Evolutionary conservation across 2,888 invertebrate species (phyloP).

Genomic region (Masnerella sp.): DNA sequence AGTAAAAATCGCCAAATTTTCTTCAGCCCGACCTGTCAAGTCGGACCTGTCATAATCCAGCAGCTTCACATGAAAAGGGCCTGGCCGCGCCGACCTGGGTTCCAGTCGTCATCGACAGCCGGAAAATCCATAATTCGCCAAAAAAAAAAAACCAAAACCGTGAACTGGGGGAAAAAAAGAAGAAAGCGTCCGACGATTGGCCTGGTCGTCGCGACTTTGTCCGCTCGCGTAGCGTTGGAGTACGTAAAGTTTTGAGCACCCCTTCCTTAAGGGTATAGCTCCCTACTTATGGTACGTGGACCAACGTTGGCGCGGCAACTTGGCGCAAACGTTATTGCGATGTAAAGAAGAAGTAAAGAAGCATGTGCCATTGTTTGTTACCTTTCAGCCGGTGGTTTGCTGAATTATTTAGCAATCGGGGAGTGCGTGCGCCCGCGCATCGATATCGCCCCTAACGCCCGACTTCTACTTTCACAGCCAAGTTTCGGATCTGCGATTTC

Average conservation of each 20-base stretch:
- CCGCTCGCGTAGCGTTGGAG: neutral
- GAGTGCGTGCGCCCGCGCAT: constrained; percentile 47
- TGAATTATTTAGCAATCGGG: constrained; percentile 47
- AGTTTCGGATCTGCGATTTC: too few relatives aligned
- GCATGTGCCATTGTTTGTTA: constrained; percentile 29
- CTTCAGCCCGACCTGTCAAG: neutral
- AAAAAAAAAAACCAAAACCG: constrained; percentile 3
- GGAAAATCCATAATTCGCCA: constrained; percentile 5
- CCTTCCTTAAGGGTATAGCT: constrained; percentile 34
- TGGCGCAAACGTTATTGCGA: constrained; percentile 53
- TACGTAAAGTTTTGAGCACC: constrained; percentile 42
- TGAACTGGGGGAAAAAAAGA: constrained; percentile 6
- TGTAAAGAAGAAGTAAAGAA: constrained; percentile 37
- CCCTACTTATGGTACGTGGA: constrained; percentile 54
- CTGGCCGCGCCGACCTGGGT: neutral
- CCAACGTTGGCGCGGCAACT: constrained; percentile 45
- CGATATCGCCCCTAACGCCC: too few relatives aligned
- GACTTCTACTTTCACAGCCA: too few relatives aligned
- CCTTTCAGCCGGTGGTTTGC: constrained; percentile 29
- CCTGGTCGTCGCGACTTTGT: constrained; percentile 7
- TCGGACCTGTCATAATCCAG: constrained; percentile 9
- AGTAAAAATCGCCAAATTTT: too few relatives aligned
- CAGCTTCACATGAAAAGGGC: neutral
- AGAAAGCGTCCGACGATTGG: constrained; percentile 3
- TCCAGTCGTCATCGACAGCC: neutral